phyloP scores from a whole-genome alignment of 2,888 invertebrate species.

The Nesidiocoris tenuis region DNA sequence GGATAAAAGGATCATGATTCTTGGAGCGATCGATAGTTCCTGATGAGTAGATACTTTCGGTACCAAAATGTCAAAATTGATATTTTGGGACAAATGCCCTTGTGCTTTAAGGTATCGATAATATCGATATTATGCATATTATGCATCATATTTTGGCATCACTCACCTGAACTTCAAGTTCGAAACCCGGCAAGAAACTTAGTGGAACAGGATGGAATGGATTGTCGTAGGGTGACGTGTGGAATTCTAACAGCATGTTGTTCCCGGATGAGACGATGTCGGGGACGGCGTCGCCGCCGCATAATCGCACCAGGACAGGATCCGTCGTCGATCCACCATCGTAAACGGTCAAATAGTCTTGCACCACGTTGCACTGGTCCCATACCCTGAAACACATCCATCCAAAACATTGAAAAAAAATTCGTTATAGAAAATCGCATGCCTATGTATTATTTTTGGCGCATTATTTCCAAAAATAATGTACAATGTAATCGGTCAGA shows the following conservation, averaged over 20 bases:
- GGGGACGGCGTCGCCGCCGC: conserved; percentile 78
- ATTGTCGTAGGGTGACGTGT: conserved; percentile 78
- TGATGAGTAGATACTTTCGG: too few species aligned
- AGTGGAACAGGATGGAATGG: conserved; percentile 77
- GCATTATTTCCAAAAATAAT: too few species aligned
- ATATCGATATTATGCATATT: too few species aligned
- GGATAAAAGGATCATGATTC: too few species aligned
- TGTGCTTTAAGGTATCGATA: too few species aligned
- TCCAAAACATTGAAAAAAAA: background rate
- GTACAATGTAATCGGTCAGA: too few species aligned
- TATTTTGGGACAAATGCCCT: too few species aligned
- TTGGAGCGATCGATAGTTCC: too few species aligned
- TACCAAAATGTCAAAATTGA: too few species aligned
- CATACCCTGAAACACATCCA: conserved; percentile 65
- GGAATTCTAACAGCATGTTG: conserved; percentile 75
- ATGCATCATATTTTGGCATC: too few species aligned
- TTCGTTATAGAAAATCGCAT: too few species aligned
- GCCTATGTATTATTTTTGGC: too few species aligned
- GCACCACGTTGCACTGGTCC: conserved; percentile 79
- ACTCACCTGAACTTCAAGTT: conserved; percentile 78
- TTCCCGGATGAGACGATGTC: conserved; percentile 76
- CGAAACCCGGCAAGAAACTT: conserved; percentile 77
- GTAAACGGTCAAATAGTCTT: conserved; percentile 78
- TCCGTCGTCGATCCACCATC: conserved; percentile 68
- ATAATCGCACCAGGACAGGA: conserved; percentile 72